Evolutionary conservation across 2,888 invertebrate species (phyloP).

Genomic region (Eurytoma californica): DNA sequence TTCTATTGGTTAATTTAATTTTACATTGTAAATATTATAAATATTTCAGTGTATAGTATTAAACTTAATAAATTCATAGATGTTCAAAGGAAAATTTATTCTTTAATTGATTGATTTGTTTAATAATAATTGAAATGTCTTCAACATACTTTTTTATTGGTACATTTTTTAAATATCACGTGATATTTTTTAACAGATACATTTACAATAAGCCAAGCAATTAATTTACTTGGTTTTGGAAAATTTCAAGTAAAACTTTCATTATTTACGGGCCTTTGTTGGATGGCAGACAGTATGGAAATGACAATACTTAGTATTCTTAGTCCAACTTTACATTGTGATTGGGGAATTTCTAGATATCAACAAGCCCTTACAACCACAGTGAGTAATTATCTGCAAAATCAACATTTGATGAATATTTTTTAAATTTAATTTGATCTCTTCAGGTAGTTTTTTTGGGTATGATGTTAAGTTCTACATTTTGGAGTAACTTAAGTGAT

Average conservation of each 20-base stretch:
- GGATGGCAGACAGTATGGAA: slow-evolving; percentile 99
- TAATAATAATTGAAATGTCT: slow-evolving; percentile 52
- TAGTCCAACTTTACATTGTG: slow-evolving; percentile 94
- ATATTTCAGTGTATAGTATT: slow-evolving; percentile 8
- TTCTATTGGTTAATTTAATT: slow-evolving; percentile 1
- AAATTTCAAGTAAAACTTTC: slow-evolving; percentile 93
- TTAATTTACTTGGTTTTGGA: slow-evolving; percentile 90
- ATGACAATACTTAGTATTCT: slow-evolving; percentile 97
- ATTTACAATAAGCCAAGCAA: slow-evolving; percentile 90
- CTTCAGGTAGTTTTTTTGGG: slow-evolving; percentile 88
- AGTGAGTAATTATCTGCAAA: slow-evolving; percentile 73
- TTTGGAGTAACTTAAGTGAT: slow-evolving; percentile 97
- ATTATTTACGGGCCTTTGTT: slow-evolving; percentile 89
- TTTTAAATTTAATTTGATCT: slow-evolving; percentile 56
- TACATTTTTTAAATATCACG: slow-evolving; percentile 38
- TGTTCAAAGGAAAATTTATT: slow-evolving; percentile 16
- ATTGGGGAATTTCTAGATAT: slow-evolving; percentile 93
- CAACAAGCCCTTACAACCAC: slow-evolving; percentile 96
- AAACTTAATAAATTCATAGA: slow-evolving; percentile 9
- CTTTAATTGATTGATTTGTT: slow-evolving; percentile 9
- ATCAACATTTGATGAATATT: slow-evolving; percentile 12
- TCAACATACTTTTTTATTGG: slow-evolving; percentile 35
- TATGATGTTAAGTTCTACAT: slow-evolving; percentile 97
- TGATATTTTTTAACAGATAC: slow-evolving; percentile 79
- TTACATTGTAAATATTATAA: neutral